These are phyloP conservation scores for Ptychadena robeensis DNA, from an alignment of 2,797 vertebrate species.

Conservation along the genomic window DNA sequence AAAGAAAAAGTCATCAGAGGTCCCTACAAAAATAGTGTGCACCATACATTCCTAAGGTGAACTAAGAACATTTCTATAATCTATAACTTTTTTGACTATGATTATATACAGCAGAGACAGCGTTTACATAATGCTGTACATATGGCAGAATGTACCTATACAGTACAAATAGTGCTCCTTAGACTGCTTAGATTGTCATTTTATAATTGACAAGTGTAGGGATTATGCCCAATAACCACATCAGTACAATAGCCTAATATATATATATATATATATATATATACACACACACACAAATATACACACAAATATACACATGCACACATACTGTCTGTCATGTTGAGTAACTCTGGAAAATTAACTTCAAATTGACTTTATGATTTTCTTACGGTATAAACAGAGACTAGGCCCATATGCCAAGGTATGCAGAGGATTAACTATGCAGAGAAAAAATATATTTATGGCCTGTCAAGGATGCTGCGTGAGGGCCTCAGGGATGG, in stretches of 20 bases:
- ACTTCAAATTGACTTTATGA: too few relatives aligned
- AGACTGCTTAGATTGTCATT: not conserved
- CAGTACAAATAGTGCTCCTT: constrained; percentile 1
- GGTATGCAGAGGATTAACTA: too few relatives aligned
- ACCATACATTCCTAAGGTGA: not conserved
- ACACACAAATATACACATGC: too few relatives aligned
- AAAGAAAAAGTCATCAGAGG: not conserved
- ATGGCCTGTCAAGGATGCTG: too few relatives aligned
- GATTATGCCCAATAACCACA: not conserved
- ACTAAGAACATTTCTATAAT: not conserved
- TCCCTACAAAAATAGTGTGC: not conserved
- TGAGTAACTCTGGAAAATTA: too few relatives aligned
- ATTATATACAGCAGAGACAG: not conserved
- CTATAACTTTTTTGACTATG: not conserved
- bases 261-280: too few relatives aligned
- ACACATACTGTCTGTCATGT: too few relatives aligned
- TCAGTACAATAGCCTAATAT: too few relatives aligned
- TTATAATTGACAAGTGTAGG: constrained; percentile 3
- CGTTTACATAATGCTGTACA: not conserved
- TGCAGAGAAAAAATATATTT: too few relatives aligned
- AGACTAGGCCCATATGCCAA: too few relatives aligned
- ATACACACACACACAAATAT: not conserved
- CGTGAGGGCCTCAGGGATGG: too few relatives aligned
- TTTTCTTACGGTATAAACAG: too few relatives aligned
- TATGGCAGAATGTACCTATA: not conserved